Evolutionary conservation across 2,113 vertebrate species (phyloP).

Genomic region (Leiothrix lutea): DNA sequence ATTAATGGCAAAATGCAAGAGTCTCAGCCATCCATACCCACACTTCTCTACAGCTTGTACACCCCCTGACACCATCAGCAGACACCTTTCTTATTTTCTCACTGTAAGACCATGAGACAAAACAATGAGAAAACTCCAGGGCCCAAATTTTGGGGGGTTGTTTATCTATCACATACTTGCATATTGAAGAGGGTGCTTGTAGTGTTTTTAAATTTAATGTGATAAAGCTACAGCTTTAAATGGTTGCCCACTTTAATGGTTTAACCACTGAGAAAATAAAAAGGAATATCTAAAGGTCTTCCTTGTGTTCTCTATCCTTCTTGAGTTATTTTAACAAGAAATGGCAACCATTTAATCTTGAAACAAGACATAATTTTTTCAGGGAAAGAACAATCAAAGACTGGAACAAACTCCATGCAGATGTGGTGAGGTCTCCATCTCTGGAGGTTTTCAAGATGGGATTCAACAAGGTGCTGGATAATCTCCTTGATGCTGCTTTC

Average conservation of each 20-base stretch:
- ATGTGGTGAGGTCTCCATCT: rapidly evolving
- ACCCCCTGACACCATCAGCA: background rate
- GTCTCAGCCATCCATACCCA: background rate
- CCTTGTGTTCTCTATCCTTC: background rate
- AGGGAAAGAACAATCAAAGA: background rate
- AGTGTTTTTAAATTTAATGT: background rate
- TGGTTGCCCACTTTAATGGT: background rate
- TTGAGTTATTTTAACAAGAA: background rate
- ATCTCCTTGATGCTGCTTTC: background rate
- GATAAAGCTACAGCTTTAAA: background rate
- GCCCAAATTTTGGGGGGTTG: background rate
- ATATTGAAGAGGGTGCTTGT: background rate
- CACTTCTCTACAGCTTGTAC: background rate
- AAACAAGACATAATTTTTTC: background rate
- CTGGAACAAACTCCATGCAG: background rate
- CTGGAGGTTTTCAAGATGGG: background rate
- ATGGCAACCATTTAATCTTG: background rate
- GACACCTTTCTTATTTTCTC: background rate
- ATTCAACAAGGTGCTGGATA: background rate
- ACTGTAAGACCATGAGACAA: background rate
- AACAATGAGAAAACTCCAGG: background rate
- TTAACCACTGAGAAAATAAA: background rate
- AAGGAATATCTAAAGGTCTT: background rate
- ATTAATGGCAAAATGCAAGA: background rate
- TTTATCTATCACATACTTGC: background rate